Percentiles rank a stretch among this genome's conserved stretches.
Evolutionary conservation across 1,140 invertebrate genomes (phyloP).

Genomic region (Diploscapter pachys): DNA sequence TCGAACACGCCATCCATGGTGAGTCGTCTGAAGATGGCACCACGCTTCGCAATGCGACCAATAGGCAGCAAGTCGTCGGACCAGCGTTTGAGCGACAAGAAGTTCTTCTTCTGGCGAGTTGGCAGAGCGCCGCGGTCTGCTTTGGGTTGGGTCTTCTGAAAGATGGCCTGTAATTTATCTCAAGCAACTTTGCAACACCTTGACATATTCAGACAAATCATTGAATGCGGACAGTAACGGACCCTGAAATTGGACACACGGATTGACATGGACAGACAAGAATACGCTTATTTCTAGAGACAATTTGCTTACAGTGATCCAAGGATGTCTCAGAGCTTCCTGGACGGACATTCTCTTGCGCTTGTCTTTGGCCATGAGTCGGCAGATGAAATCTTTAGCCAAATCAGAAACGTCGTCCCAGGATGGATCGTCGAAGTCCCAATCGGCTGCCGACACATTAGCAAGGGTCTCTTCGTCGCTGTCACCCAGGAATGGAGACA

Average conservation of each 20-base stretch:
- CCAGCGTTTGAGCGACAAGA: constrained; percentile 37
- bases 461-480: constrained; percentile 94
- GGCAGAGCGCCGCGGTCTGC: constrained; percentile 30
- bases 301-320: constrained; percentile 27
- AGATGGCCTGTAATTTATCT: background rate
- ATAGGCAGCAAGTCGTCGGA: constrained; percentile 40
- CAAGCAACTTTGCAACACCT: constrained; percentile 16
- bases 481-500: constrained; percentile 97
- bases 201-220: constrained; percentile 41
- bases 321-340: constrained; percentile 35
- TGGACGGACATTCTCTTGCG: constrained; percentile 59
- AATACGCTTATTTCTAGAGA: background rate
- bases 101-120: constrained; percentile 33
- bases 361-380: constrained; percentile 81
- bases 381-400: constrained; percentile 85
- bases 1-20: constrained; percentile 43
- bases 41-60: constrained; percentile 38
- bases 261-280: constrained; percentile 5
- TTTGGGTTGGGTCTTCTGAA: constrained; percentile 36
- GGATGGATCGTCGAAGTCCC: constrained; percentile 89
- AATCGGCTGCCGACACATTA: constrained; percentile 88
- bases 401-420: constrained; percentile 85
- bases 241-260: constrained; percentile 30
- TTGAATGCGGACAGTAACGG: constrained; percentile 40
- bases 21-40: constrained; percentile 39